Evolutionary conservation across 2,113 vertebrate species (phyloP), one percentile per base, ranked within the genome.

Genomic region (Equus quagga): DNA sequence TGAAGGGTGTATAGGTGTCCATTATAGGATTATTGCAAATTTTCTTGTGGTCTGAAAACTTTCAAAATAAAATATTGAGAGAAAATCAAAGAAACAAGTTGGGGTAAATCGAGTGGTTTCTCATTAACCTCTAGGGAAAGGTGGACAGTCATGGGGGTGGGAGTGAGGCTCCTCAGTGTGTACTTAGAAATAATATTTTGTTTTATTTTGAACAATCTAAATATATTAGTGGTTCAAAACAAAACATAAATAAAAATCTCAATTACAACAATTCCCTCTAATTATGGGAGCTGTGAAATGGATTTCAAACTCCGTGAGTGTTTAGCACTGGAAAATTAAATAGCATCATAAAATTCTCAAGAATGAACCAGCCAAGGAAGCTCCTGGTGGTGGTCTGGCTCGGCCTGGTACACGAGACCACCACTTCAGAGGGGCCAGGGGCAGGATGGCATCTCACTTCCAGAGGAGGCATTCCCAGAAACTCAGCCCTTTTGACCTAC

Each of bases 41-140:
- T 89, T 88, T 76, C 49, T 95, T 11, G 36, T 58, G 3, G 4
- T 18, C 67, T 64, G 18, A 17, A 62, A 33, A 33, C 21, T 54
- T 78, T 88, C 24, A 67, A 85, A 82, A 82, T 41, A 56, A 86
- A 82, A 36, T 28, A 1, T 60, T 89, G 19, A 8, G 41, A 54
- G 17, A 46, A 94, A 94, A 69, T 82, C 13, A 67, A 46, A 88
- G 23, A 92, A 87, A 51, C 19, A 70, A 76, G 17, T 84, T 84
- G 12, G 13, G 19, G n/a, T 18, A 31, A 92, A 72, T 51, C 49
- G 67, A 94, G 10, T 19, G 6, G 3, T 36, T 86, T 54, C 21
- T 6, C 5, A n/a, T 64, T 58, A 86, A 69, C 8, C 6, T 90
- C 65, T 95, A 23, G 41, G 54, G 2, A 18, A 73, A 19, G 31